Percentiles rank a stretch among this genome's conserved stretches.
These are phyloP conservation scores for Oeneis ivallda DNA, from an alignment of 2,888 invertebrate species.

Conservation along the genomic window DNA sequence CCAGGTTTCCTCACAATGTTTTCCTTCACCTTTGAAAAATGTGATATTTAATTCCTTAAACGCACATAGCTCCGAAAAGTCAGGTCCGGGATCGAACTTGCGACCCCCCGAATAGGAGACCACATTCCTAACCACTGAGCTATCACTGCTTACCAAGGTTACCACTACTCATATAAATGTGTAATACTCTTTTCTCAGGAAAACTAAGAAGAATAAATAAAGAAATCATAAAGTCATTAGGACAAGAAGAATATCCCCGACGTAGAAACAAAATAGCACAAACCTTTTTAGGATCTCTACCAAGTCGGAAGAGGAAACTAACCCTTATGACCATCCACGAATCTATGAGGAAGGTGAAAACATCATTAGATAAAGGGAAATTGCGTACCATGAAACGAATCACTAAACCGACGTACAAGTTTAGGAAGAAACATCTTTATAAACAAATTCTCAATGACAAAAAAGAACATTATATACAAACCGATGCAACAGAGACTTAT, in stretches of 20 bases:
- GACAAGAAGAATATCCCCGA: neutral
- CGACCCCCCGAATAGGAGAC: no score
- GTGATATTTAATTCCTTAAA: no score
- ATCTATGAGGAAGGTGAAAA: neutral
- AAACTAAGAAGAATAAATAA: neutral
- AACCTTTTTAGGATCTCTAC: neutral
- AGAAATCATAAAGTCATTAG: neutral
- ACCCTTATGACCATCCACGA: neutral
- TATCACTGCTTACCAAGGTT: no score
- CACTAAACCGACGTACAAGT: neutral
- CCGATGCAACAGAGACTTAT: neutral
- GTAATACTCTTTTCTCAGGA: neutral
- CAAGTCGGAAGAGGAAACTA: neutral
- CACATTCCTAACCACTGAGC: no score
- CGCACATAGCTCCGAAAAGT: no score
- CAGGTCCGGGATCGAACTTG: no score
- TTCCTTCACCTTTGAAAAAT: no score
- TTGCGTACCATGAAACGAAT: neutral
- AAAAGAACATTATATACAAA: neutral
- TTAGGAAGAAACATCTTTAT: neutral
- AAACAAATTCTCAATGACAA: neutral
- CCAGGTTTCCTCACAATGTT: no score
- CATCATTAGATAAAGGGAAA: neutral
- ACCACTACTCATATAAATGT: no score
- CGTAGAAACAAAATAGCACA: neutral